phyloP scores from a whole-genome alignment of 2,888 invertebrate species.

The Drosophila rellima region DNA sequence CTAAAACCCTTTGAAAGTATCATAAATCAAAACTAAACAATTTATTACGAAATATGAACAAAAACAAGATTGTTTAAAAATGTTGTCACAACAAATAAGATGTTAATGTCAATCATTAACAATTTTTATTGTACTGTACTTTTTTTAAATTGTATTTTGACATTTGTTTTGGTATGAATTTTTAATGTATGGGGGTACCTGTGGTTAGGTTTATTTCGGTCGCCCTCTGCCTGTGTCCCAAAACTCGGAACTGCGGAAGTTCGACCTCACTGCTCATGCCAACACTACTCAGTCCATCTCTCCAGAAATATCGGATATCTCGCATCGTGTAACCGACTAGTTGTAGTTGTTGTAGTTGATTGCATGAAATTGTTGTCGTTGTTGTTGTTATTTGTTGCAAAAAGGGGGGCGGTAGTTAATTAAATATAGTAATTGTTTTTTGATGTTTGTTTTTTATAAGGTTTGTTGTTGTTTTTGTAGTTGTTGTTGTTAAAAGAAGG shows the following conservation, averaged over 20 bases:
- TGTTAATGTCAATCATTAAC: constrained; percentile 62
- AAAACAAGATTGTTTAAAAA: constrained; percentile 50
- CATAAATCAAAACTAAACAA: constrained; percentile 54
- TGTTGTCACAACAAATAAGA: constrained; percentile 71
- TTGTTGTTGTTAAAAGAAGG: constrained; percentile 23
- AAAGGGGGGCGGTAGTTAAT: constrained; percentile 78
- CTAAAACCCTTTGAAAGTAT: constrained; percentile 56
- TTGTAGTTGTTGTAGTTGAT: constrained; percentile 59
- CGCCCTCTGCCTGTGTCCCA: constrained; percentile 97
- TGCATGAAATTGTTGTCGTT: constrained; percentile 50
- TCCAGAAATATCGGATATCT: constrained; percentile 99
- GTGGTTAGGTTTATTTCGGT: constrained; percentile 97
- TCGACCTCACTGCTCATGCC: constrained; percentile 98
- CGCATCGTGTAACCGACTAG: constrained; percentile 98
- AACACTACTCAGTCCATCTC: constrained; percentile 96
- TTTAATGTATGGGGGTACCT: constrained; percentile 90
- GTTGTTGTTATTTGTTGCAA: constrained; percentile 69
- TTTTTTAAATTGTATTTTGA: constrained; percentile 32
- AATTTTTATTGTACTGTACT: constrained; percentile 36
- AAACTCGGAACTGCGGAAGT: constrained; percentile 98
- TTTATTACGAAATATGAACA: constrained; percentile 58
- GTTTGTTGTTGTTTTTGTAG: constrained; percentile 42
- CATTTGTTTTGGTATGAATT: constrained; percentile 63
- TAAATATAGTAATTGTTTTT: constrained; percentile 67
- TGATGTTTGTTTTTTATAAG: constrained; percentile 34